Evolutionary conservation across 1,140 invertebrate genomes (phyloP), one percentile per base, ranked within the genome.

Genomic region (Drosophila hydei): DNA sequence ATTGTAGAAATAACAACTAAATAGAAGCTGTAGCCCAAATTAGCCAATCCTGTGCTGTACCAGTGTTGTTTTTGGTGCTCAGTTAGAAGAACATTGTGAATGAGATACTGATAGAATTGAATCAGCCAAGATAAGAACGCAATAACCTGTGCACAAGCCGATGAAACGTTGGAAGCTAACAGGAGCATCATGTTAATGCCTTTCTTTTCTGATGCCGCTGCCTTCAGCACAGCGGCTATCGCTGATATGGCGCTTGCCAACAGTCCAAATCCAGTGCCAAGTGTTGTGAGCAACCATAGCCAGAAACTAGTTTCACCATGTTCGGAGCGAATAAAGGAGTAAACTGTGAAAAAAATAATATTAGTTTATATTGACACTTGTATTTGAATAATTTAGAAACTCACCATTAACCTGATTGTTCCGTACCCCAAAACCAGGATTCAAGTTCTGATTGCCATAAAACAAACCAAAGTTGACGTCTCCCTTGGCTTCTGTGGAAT

Each of bases 391-490:
- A 42, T 5, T 6, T 7, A 42, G 2, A n/a, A 14, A 19, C 72
- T 67, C 21, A 91, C 90, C 90, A 60, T 90, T 74, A 19, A 91
- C 59, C 7, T 75, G 59, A 59, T 65, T 23, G 8, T 94, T 94
- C 79, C 96, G 94, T 93, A 94, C 95, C 2, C 97, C 97, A 76
- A 97, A 96, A 2, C 95, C 96, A 19, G 95, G 94, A 90, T 97
- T 96, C 14, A 98, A 91, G 68, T 96, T 94, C 90, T 97, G 97
- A 58, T 94, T 95, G 0, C 97, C 97, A 71, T 96, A 94, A 80
- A 98, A 96, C 0, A 98, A 93, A 0, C 97, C 97, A 80, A 97
- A 96, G 81, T 96, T 94, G 42, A 98, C 94, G 72, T 94, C 93
- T 2, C 96, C 97, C 48, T 95, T 95, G 42, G 96, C 96, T 74